Evolutionary conservation across 2,888 invertebrate genomes (phyloP), one percentile per base, ranked within the genome.

Genomic region (Alcis repandata): DNA sequence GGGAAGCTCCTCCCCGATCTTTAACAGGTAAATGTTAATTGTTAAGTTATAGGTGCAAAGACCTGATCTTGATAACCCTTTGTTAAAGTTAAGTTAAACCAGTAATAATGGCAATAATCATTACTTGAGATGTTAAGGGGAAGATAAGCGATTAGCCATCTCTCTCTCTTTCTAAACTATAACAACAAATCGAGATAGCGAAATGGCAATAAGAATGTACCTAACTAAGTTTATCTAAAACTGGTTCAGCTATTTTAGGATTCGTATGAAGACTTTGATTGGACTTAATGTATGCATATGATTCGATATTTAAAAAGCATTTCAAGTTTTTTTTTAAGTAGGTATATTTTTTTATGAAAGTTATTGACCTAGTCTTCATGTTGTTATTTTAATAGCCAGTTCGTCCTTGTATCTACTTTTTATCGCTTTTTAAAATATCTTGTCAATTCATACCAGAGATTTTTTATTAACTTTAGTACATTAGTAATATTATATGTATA

Each of bases 11-110:
- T 52, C 57, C 57, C 48, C 17, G 43, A 15, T 54, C 36, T 19
- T 40, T 59, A 53, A 49, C 59, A 57, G 45, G 40, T 63, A 59
- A 63, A 63, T 63, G 67, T 63, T 59, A 62, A 63, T 60, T 60
- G 59, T 63, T 62, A 59, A 67, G 56, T 63, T 63, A 68, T 64
- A 59, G 61, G 63, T 49, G 63, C 53, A 58, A 63, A 58, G 61
- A 48, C 63, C 36, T 57, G 54, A 61, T 68, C 68, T 68, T 58
- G 68, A 63, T 68, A 61, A 60, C 57, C 68, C 57, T 60, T 60
- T 63, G 59, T 63, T 49, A 22, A 49, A 49, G 49, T 49, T 56
- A 49, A 49, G 49, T 49, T 56, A 40, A 58, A 52, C 53, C 48
- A 53, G 57, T 53, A 62, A 62, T 60, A 58, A 60, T 57, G 40